Percentiles rank a stretch among this genome's conserved stretches.
Conservation (phyloP, 2,113 vertebrate genomes). For the Crypturellus undulatus region DNA sequence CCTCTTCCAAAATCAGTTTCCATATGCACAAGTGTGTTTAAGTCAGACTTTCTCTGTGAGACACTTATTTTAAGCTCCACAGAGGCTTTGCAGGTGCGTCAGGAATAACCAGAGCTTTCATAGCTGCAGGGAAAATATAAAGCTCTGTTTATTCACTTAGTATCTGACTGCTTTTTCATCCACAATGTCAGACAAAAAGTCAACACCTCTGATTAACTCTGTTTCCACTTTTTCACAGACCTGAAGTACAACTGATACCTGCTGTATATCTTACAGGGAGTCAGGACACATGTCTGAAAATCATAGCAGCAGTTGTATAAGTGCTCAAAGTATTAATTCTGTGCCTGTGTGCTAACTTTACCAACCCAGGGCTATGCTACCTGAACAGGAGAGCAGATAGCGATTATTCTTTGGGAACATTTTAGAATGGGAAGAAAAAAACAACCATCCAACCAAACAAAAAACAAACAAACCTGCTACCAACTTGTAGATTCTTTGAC, state of each 20-base stretch:
- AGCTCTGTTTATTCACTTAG: slow-evolving; percentile 46
- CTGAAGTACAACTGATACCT: slow-evolving; percentile 27
- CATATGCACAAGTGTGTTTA: not conserved
- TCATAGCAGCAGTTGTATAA: not conserved
- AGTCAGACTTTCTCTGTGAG: slow-evolving; percentile 13
- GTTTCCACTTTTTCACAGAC: slow-evolving; percentile 15
- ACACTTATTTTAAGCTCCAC: slow-evolving; percentile 2
- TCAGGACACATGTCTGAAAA: not conserved
- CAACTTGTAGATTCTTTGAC: not conserved
- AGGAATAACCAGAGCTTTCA: slow-evolving; percentile 7
- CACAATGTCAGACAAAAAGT: slow-evolving; percentile 6
- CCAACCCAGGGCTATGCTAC: not conserved
- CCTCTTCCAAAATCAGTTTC: slow-evolving; percentile 12
- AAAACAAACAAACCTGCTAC: not conserved
- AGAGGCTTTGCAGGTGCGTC: slow-evolving; percentile 42
- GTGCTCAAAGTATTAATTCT: not conserved
- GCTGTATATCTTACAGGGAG: slow-evolving; percentile 21
- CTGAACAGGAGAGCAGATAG: not conserved
- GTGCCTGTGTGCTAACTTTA: slow-evolving; percentile 10
- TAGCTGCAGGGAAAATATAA: not conserved
- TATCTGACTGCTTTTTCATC: slow-evolving; percentile 13
- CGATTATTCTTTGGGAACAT: not conserved
- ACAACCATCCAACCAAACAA: not conserved
- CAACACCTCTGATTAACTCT: slow-evolving; percentile 29
- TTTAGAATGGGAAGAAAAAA: not conserved